These are phyloP conservation scores for Sminthurinus signatus DNA, from an alignment of 1,140 invertebrate species.

Conservation along the genomic window DNA sequence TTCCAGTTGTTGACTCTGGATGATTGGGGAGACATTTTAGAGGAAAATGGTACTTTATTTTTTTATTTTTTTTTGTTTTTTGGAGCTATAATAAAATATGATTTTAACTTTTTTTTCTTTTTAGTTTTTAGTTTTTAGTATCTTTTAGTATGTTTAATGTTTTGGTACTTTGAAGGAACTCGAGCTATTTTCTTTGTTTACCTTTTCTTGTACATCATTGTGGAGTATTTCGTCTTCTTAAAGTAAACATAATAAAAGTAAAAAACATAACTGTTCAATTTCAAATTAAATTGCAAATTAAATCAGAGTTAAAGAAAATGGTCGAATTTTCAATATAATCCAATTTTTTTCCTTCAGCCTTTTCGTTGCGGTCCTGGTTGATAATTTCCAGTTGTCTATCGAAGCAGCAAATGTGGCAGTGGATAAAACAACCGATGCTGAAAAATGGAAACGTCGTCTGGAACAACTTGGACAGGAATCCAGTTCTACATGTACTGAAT, in stretches of 20 bases:
- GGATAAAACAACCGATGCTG: constrained; percentile 9
- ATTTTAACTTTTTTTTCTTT: constrained; percentile 38
- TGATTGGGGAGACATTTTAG: constrained; percentile 34
- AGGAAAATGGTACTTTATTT: neutral
- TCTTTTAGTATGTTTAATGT: too few species aligned
- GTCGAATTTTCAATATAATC: neutral
- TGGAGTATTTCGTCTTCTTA: constrained; percentile 45
- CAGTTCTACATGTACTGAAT: neutral
- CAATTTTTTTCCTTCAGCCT: constrained; percentile 26
- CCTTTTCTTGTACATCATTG: constrained; percentile 42
- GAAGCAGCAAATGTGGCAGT: constrained; percentile 24
- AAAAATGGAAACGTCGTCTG: constrained; percentile 15
- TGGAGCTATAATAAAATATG: too few species aligned
- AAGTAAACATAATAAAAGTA: constrained; percentile 31
- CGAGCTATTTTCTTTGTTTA: too few species aligned
- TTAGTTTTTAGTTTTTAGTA: too few species aligned
- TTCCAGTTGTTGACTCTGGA: constrained; percentile 42
- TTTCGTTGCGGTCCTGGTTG: constrained; percentile 44
- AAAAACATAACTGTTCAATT: neutral
- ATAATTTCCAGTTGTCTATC: constrained; percentile 44
- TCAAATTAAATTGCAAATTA: neutral
- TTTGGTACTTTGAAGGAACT: too few species aligned
- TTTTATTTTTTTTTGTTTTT: too few species aligned
- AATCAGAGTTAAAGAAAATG: neutral
- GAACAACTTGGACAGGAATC: neutral